Evolutionary conservation across 2,113 vertebrate genomes (phyloP).

Genomic region (cat (Felis catus)): F.catus_Fca126_mat1.0 CM031414.1:9665001-9665500

Average conservation of each 20-base stretch:
- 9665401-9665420: slow-evolving; percentile 70
- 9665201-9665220: neutral
- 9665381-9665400: slow-evolving; percentile 57
- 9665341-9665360: neutral
- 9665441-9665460: slow-evolving; percentile 64
- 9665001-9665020: neutral
- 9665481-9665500: slow-evolving; percentile 41
- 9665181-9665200: neutral
- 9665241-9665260: neutral
- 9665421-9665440: slow-evolving; percentile 54
- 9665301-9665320: neutral
- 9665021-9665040: slow-evolving; percentile 25
- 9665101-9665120: neutral
- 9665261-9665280: neutral
- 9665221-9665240: slow-evolving; percentile 32
- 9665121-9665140: slow-evolving; percentile 11
- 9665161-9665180: neutral
- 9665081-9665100: slow-evolving; percentile 21
- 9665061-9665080: slow-evolving; percentile 32
- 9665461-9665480: neutral
- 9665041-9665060: neutral
- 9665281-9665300: neutral
- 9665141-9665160: slow-evolving; percentile 9
- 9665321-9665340: slow-evolving; percentile 37
- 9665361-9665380: slow-evolving; percentile 64